Evolutionary conservation across 1,140 invertebrate genomes (phyloP).

Genomic region (Drosophila teissieri): DNA sequence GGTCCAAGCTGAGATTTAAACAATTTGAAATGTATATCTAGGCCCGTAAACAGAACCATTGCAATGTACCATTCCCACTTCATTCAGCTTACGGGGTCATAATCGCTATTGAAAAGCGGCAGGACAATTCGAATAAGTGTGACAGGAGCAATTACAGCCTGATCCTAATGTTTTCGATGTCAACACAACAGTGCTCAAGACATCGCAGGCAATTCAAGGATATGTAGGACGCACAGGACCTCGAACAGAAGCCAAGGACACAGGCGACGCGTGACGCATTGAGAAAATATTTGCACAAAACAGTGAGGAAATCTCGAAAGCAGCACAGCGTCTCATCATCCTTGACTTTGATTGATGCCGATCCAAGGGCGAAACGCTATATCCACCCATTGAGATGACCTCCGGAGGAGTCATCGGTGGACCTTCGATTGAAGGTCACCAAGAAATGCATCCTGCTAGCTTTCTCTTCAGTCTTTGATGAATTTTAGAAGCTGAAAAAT

Average conservation of each 20-base stretch:
- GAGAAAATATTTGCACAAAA: conserved; percentile 72
- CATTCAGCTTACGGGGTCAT: conserved; percentile 63
- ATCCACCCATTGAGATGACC: conserved; percentile 42
- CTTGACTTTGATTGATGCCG: conserved; percentile 72
- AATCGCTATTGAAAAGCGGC: conserved; percentile 53
- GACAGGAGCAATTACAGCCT: conserved; percentile 75
- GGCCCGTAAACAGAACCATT: conserved; percentile 43
- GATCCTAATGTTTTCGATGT: conserved; percentile 59
- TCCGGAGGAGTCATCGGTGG: conserved; percentile 43
- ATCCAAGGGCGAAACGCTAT: conserved; percentile 51
- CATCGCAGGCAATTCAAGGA: conserved; percentile 45
- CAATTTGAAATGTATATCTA: conserved; percentile 45
- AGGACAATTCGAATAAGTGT: conserved; percentile 79
- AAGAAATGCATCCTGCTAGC: conserved; percentile 36
- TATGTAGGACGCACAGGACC: conserved; percentile 43
- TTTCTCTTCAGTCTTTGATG: conserved; percentile 33
- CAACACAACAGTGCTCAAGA: conserved; percentile 59
- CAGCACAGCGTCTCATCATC: conserved; percentile 57
- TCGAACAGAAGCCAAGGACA: conserved; percentile 77
- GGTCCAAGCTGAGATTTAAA: conserved; percentile 18
- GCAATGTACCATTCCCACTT: conserved; percentile 62
- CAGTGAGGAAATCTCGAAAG: conserved; percentile 52
- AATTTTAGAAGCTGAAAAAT: conserved; percentile 48
- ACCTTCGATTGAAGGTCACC: conserved; percentile 53
- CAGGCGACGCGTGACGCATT: conserved; percentile 75